Percentiles rank a stretch among this genome's conserved stretches.
These are phyloP conservation scores for Oxyura jamaicensis DNA, from an alignment of 2,113 vertebrate genomes.

Conservation along the genomic window DNA sequence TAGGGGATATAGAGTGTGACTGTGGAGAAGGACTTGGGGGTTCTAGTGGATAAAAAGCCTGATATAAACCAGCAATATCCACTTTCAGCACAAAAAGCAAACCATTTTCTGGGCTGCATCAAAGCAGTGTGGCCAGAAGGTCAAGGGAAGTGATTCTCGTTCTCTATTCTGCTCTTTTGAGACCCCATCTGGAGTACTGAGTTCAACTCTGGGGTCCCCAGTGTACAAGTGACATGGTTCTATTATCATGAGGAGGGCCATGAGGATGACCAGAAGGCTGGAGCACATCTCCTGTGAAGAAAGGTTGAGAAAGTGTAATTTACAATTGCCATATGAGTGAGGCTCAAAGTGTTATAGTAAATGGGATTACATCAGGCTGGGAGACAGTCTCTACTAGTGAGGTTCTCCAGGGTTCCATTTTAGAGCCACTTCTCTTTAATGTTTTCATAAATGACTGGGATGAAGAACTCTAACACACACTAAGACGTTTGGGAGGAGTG, in stretches of 20 bases:
- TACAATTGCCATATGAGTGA: too few relatives aligned
- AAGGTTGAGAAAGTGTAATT: not conserved
- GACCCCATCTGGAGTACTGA: not conserved
- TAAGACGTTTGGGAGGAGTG: too few relatives aligned
- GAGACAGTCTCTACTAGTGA: too few relatives aligned
- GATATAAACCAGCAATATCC: too few relatives aligned
- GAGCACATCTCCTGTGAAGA: not conserved
- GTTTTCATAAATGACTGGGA: too few relatives aligned
- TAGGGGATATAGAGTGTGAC: not conserved
- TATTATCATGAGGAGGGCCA: not conserved
- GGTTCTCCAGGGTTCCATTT: too few relatives aligned
- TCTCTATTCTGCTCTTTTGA: not conserved
- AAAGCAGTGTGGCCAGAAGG: not conserved
- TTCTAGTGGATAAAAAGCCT: not conserved
- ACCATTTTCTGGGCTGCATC: not conserved
- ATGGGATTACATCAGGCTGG: too few relatives aligned
- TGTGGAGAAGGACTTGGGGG: not conserved
- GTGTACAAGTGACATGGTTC: not conserved
- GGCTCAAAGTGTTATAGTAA: too few relatives aligned
- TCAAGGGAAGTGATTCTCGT: not conserved
- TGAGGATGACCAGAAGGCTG: not conserved
- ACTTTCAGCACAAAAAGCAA: too few relatives aligned
- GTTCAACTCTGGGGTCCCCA: not conserved
- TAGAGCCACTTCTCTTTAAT: too few relatives aligned
- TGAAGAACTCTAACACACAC: too few relatives aligned